Conservation (phyloP, 2,113 vertebrate species). For the Eupsittula cactorum region DNA sequence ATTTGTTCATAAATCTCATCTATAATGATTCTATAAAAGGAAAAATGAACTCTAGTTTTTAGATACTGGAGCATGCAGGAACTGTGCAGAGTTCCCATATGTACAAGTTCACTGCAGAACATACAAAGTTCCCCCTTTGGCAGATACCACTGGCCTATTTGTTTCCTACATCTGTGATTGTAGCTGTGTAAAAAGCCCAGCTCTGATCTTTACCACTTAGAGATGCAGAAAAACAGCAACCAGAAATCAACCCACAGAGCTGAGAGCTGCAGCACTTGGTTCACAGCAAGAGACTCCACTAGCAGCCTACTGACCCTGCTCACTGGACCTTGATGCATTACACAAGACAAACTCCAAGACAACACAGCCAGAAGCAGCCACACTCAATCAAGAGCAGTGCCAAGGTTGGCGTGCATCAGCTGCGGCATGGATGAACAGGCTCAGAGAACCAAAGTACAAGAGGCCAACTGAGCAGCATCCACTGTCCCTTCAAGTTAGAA, state of each 20-base stretch:
- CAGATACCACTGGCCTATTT: background rate
- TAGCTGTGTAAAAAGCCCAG: background rate
- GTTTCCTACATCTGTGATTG: background rate
- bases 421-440: background rate
- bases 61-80: background rate
- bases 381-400: background rate
- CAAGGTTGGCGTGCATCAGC: background rate
- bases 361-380: background rate
- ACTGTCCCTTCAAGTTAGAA: background rate
- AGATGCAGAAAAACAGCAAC: background rate
- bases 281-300: background rate
- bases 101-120: background rate
- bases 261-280: background rate
- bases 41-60: background rate
- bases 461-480: background rate
- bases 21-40: background rate
- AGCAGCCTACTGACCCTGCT: background rate
- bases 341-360: background rate
- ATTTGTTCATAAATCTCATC: background rate
- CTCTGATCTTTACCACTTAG: background rate
- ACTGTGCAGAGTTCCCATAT: background rate
- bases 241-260: background rate
- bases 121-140: background rate
- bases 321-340: rapidly evolving
- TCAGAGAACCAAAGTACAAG: background rate